A percentile compares a stretch with the other conserved stretches of the same genome.
phyloP scores from a whole-genome alignment of 2,888 invertebrate genomes.

The Synergus japonicus region DNA sequence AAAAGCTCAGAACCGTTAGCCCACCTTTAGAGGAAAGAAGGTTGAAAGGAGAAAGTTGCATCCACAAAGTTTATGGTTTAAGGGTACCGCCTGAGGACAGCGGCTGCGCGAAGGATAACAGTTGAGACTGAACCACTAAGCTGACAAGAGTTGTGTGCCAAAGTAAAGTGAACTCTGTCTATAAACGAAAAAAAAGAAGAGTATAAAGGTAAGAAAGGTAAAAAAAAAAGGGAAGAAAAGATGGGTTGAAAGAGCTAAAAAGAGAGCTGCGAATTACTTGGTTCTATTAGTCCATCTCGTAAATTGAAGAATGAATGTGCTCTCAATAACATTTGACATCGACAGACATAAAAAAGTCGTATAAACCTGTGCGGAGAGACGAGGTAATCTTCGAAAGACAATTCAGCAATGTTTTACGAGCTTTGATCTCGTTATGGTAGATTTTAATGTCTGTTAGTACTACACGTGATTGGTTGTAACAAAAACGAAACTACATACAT shows the following conservation, averaged over 20 bases:
- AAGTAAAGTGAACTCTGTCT: conserved; percentile 35
- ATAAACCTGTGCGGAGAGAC: conserved; percentile 4
- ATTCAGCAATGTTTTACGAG: conserved; percentile 8
- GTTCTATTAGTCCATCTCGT: background rate
- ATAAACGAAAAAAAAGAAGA: background rate
- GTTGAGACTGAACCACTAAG: conserved; percentile 32
- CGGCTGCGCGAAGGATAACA: conserved; percentile 23
- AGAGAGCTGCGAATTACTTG: conserved; percentile 43
- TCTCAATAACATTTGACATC: conserved; percentile 11
- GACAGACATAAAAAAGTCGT: background rate
- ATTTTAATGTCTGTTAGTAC: conserved; percentile 3
- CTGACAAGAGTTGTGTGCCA: conserved; percentile 37
- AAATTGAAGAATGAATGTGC: conserved; percentile 12
- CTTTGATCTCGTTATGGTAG: background rate
- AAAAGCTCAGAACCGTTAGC: conserved; percentile 47
- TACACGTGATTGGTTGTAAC: background rate
- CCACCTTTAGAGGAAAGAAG: conserved; percentile 14
- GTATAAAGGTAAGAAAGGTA: background rate
- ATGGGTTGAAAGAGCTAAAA: background rate
- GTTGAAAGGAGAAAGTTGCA: conserved; percentile 46
- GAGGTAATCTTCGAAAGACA: background rate
- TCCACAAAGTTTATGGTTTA: conserved; percentile 57
- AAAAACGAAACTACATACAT: background rate
- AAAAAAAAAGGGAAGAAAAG: background rate
- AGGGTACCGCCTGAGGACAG: conserved; percentile 43